These are phyloP conservation scores for Thyatira batis DNA, from an alignment of 2,888 invertebrate species.

Conservation along the genomic window DNA sequence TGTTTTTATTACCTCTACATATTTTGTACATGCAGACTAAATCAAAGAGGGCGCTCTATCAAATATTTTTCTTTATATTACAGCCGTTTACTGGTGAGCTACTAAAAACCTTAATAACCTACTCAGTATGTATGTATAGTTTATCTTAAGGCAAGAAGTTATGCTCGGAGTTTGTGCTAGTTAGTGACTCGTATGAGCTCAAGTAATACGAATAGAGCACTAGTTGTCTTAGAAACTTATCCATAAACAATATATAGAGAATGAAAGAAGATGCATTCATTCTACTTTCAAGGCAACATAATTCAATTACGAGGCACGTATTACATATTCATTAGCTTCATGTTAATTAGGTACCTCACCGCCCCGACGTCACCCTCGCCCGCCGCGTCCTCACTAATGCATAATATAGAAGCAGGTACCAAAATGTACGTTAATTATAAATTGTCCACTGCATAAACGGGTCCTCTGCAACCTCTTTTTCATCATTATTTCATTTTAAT, in stretches of 20 bases:
- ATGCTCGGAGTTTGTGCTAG: not conserved
- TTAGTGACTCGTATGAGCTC: too few species aligned
- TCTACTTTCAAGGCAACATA: slow-evolving; percentile 42
- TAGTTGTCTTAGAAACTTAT: not conserved
- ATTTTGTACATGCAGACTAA: too few species aligned
- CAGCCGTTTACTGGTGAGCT: too few species aligned
- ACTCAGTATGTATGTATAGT: too few species aligned
- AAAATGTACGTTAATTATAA: slow-evolving; percentile 16
- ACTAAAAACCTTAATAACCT: too few species aligned
- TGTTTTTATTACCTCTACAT: not conserved
- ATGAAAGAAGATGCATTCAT: slow-evolving; percentile 21
- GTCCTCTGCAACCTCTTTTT: not conserved
- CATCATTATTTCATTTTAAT: not conserved
- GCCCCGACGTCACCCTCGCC: slow-evolving; percentile 16
- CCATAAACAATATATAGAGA: not conserved
- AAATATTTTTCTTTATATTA: too few species aligned
- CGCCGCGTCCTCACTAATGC: slow-evolving; percentile 26
- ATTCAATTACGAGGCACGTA: slow-evolving; percentile 50
- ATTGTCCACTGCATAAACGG: not conserved
- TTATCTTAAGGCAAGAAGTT: too few species aligned
- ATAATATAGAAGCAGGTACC: slow-evolving; percentile 17
- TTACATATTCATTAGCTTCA: slow-evolving; percentile 61
- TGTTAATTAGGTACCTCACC: slow-evolving; percentile 47
- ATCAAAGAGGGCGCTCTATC: too few species aligned
- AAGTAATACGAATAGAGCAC: too few species aligned